Conservation (phyloP, 2,797 vertebrate species). For the Oreochromis mossambicus region DNA sequence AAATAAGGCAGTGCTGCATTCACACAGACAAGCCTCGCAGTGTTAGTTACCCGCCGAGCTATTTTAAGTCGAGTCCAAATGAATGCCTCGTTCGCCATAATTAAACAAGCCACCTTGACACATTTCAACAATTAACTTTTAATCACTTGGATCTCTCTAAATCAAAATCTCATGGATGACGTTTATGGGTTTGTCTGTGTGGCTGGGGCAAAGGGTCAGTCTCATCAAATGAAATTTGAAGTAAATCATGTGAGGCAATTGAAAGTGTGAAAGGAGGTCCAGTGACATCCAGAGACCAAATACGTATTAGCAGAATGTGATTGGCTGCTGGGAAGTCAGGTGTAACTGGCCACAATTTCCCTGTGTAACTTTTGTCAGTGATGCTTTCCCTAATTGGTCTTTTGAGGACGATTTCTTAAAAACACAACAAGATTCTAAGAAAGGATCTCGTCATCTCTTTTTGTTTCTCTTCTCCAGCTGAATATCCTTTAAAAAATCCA, state of each 20-base stretch:
- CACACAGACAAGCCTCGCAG: neutral
- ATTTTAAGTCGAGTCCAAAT: constrained; percentile 43
- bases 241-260: constrained; percentile 53
- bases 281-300: constrained; percentile 13
- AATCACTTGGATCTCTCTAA: constrained; percentile 56
- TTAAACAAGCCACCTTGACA: constrained; percentile 64
- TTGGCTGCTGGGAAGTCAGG: neutral
- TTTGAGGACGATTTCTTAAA: neutral
- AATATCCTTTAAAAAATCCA: neutral
- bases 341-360: neutral
- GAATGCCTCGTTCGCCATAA: constrained; percentile 38
- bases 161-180: constrained; percentile 44
- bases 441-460: neutral
- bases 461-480: neutral
- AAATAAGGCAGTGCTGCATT: constrained; percentile 46
- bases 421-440: neutral
- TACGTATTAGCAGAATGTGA: neutral
- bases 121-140: constrained; percentile 61
- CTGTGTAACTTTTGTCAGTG: neutral
- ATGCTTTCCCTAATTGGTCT: neutral
- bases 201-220: constrained; percentile 38
- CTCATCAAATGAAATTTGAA: constrained; percentile 55
- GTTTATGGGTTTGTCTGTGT: constrained; percentile 37
- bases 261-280: constrained; percentile 2
- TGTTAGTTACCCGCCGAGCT: constrained; percentile 12